phyloP scores from a whole-genome alignment of 2,888 invertebrate genomes.

The Drosophila monieri region DNA sequence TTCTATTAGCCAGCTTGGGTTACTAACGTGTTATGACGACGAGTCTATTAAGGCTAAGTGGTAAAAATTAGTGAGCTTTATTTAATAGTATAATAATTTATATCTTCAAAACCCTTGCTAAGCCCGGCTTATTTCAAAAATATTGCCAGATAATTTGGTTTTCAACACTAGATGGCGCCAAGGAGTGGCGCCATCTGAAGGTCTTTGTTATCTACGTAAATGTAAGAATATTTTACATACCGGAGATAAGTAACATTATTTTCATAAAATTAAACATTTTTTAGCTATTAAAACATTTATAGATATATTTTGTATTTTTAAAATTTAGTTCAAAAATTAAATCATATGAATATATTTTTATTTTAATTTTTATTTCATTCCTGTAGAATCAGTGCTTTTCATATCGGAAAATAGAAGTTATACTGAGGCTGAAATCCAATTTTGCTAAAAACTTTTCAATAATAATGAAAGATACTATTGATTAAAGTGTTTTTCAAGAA shows the following conservation, averaged over 20 bases:
- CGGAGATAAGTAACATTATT: neutral
- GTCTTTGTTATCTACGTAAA: neutral
- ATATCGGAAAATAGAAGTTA: too few species aligned
- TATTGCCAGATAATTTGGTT: neutral
- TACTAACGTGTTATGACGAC: neutral
- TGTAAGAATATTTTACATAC: neutral
- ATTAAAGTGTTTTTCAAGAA: too few species aligned
- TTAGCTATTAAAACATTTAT: too few species aligned
- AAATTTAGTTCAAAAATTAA: too few species aligned
- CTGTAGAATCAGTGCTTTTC: too few species aligned
- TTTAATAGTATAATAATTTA: neutral
- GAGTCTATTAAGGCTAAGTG: neutral
- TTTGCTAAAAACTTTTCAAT: too few species aligned
- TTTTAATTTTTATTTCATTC: too few species aligned
- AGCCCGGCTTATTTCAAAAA: neutral
- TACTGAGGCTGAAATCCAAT: too few species aligned
- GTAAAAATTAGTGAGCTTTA: neutral
- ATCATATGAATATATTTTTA: too few species aligned
- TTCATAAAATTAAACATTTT: neutral
- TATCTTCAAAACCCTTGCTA: neutral
- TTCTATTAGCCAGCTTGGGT: neutral
- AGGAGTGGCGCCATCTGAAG: constrained; percentile 3
- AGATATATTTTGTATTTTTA: neutral
- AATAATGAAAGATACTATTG: too few species aligned
- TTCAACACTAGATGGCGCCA: constrained; percentile 18